Base-by-base conservation (phyloP, 2,888 invertebrate genomes). In the Pterostichus madidus region DNA sequence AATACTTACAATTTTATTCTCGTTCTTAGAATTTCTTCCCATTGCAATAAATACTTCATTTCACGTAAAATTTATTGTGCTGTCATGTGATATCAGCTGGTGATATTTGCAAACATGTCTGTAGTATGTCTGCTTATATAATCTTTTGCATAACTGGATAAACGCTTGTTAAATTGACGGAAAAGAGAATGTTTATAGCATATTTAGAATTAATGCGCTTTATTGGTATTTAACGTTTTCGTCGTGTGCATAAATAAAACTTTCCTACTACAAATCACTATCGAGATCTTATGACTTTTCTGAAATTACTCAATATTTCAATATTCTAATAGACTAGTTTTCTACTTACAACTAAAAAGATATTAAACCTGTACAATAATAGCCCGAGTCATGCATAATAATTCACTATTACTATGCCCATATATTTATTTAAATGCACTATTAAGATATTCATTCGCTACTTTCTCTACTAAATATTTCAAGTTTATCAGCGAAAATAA, bases 41-140 rank as follows among this genome's bases (percentile, higher is more conserved):
- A 75, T 75, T 52, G 75, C 75, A 52, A 75, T 75, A 75, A 75
- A 75, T 75, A 39, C 75, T 52, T 75, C 75, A 75, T 52, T 52
- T 31, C n/a, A 49, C 0, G 31, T 49, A 24, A 49, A 52, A 75
- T 52, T 52, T 52, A 75, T 75, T 31, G 13, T 13, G 6, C 24
- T 52, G 75, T 49, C 52, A 52, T n/a, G 52, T 75, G 52, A 75
- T 75, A 52, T 75, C 75, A 75, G 31, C 13, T 75, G 52, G 52
- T 44, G 75, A 75, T 75, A 75, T 75, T 75, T 52, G 75, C 52
- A 75, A 75, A 73, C 49, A 73, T 73, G 46, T 73, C 24, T 31
- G 35, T 49, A 73, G 64, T 52, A 52, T 32, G 52, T 75, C 52
- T 75, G 32, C 52, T 75, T 75, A 71, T 71, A 71, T 71, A 71